Evolutionary conservation across 2,797 vertebrate species (phyloP), one percentile per base, ranked within the genome.

Genomic region (Eulemur coronatus): DNA sequence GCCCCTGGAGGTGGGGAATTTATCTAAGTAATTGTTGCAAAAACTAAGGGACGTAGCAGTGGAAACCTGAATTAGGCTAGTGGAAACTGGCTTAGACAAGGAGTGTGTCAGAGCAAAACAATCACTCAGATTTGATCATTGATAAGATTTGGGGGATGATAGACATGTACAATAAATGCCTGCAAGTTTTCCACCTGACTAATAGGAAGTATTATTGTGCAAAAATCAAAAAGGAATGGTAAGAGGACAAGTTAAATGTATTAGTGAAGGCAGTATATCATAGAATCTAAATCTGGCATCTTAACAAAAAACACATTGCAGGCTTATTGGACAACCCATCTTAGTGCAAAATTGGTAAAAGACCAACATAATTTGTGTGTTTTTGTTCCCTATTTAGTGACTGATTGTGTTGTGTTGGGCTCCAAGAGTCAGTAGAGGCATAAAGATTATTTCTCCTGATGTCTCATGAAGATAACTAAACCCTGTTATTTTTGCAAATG

Each of bases 401-500:
- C 81, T 73, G 26, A 76, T 76, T 95, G 13, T 46, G 4, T 69
- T 73, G 7, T 63, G 55, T 87, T 97, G 59, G 46, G 43, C 7
- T 52, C 30, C 10, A 86, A 73, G 73, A 81, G 41, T 94, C 69
- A 28, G 13, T n/a, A 48, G 65, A 46, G 46, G 26, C 20, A 50
- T 67, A 61, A 84, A 61, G 18, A 59, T 88, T 85, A 52, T 75
- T 33, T 92, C 38, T 92, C 20, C 18, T 85, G 24, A 91, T 86
- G 22, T 59, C 26, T 72, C 55, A n/a, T 85, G 46, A 94, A 94
- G 65, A 93, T 81, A 93, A 92, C 35, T 79, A 14, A 92, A 28
- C 2, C 70, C 52, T 75, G 14, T 76, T 94, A 70, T 90, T 91
- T 92, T 78, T 84, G 65, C 26, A 93, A 95, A 89, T 89, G 35